Conservation (phyloP, 2,888 invertebrate species). For the Ditula angustiorana region DNA sequence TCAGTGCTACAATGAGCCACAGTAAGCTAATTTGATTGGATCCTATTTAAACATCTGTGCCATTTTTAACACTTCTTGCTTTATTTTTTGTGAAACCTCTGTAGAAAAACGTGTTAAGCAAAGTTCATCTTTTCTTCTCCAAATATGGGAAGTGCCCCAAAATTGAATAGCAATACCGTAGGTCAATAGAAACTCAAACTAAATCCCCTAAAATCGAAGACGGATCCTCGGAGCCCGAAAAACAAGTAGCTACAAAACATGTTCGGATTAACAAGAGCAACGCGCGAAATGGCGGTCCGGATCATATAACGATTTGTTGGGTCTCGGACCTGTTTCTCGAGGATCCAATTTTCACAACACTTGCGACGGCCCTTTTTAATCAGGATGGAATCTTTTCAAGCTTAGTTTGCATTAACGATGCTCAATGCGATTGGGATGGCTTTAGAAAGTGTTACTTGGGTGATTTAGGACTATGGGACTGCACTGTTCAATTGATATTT, state of each 20-base stretch:
- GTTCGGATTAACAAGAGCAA: slow-evolving; percentile 40
- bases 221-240: slow-evolving; percentile 1
- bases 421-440: slow-evolving; percentile 39
- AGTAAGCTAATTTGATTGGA: too few species aligned
- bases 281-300: slow-evolving; percentile 41
- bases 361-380: slow-evolving; percentile 61
- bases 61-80: too few species aligned
- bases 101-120: too few species aligned
- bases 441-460: not conserved
- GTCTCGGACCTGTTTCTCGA: slow-evolving; percentile 55
- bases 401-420: slow-evolving; percentile 60
- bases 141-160: not conserved
- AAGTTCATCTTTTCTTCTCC: not conserved
- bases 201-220: slow-evolving; percentile 25
- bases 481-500: not conserved
- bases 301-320: slow-evolving; percentile 61
- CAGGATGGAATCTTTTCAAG: slow-evolving; percentile 53
- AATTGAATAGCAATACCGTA: not conserved
- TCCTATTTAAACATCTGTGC: too few species aligned
- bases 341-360: slow-evolving; percentile 58
- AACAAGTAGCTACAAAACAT: slow-evolving; percentile 27
- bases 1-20: too few species aligned
- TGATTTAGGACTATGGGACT: too few species aligned
- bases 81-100: too few species aligned
- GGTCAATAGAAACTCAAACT: not conserved